A percentile compares a stretch with the other conserved stretches of the same genome.
phyloP scores from a whole-genome alignment of 2,888 invertebrate species.

The Parascotia fuliginaria region DNA sequence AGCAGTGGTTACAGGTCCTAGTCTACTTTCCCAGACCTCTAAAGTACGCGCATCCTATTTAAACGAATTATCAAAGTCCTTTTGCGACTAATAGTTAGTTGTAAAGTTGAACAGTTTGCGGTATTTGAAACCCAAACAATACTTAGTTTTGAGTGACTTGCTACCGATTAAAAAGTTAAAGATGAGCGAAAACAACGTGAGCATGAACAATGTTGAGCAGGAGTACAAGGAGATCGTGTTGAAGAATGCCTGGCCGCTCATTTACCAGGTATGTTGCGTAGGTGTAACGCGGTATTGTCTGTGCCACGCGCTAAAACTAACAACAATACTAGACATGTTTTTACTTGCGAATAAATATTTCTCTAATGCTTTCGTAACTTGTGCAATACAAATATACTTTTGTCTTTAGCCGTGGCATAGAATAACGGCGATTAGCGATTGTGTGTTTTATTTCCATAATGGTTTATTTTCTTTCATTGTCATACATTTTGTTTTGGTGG shows the following conservation, averaged over 20 bases:
- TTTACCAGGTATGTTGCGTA: slow-evolving; percentile 88
- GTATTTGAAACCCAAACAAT: slow-evolving; percentile 40
- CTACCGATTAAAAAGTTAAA: slow-evolving; percentile 27
- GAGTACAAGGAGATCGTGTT: slow-evolving; percentile 90
- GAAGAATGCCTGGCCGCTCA: slow-evolving; percentile 89
- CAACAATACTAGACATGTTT: slow-evolving; percentile 26
- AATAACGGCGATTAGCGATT: slow-evolving; percentile 16
- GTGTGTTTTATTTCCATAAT: not conserved
- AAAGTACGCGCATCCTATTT: slow-evolving; percentile 7
- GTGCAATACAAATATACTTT: not conserved
- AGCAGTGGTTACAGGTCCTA: slow-evolving; percentile 21
- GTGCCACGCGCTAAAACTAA: slow-evolving; percentile 62
- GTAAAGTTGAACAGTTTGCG: slow-evolving; percentile 34
- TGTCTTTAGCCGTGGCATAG: slow-evolving; percentile 25
- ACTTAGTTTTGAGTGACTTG: slow-evolving; percentile 34
- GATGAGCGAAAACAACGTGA: slow-evolving; percentile 45
- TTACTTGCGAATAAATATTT: slow-evolving; percentile 14
- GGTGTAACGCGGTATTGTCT: slow-evolving; percentile 48
- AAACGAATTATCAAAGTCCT: slow-evolving; percentile 1
- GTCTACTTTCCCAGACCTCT: slow-evolving; percentile 13
- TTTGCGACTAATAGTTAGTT: slow-evolving; percentile 21
- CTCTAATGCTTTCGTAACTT: not conserved
- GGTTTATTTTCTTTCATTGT: slow-evolving; percentile 1
- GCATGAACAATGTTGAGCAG: slow-evolving; percentile 84
- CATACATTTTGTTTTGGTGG: not conserved